phyloP scores from a whole-genome alignment of 2,888 invertebrate species.

The Noctua fimbriata region DNA sequence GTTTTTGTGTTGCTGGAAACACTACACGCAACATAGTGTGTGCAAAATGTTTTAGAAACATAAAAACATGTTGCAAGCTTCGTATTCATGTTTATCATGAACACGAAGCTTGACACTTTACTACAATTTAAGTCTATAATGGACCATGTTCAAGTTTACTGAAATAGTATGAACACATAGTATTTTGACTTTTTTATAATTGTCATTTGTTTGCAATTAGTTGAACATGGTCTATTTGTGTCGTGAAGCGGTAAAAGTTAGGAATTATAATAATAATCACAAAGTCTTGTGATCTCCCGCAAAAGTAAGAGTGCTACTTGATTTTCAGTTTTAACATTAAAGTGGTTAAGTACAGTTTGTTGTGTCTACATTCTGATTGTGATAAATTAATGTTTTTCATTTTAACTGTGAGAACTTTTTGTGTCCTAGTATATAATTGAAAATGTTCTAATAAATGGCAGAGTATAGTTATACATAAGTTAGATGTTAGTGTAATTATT shows the following conservation, averaged over 20 bases:
- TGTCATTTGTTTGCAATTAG: background rate
- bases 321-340: constrained; percentile 32
- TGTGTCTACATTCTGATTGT: constrained; percentile 60
- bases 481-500: constrained; percentile 58
- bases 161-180: background rate
- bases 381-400: constrained; percentile 57
- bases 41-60: background rate
- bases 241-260: constrained; percentile 3
- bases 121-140: background rate
- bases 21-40: background rate
- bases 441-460: constrained; percentile 47
- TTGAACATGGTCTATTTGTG: constrained; percentile 9
- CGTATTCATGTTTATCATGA: background rate
- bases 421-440: constrained; percentile 57
- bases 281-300: constrained; percentile 16
- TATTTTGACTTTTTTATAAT: background rate
- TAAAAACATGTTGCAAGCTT: background rate
- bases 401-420: constrained; percentile 43
- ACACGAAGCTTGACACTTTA: constrained; percentile 2
- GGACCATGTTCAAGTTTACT: background rate
- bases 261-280: background rate
- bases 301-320: constrained; percentile 45
- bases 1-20: constrained; percentile 3
- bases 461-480: constrained; percentile 52
- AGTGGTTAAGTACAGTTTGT: constrained; percentile 55